Conservation (phyloP, 1,140 invertebrate species). For the Drosophila murphyi region DNA sequence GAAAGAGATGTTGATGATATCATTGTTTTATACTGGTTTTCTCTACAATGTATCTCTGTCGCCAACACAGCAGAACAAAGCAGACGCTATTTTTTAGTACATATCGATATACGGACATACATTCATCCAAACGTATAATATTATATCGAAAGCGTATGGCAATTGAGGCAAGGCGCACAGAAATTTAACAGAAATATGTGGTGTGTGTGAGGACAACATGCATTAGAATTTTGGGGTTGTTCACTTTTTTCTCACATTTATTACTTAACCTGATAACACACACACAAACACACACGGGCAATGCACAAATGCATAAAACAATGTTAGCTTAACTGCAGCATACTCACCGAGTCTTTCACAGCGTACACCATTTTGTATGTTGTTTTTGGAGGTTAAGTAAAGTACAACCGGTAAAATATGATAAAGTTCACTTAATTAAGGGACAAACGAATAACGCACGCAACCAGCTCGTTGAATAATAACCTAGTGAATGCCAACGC, state of each 20-base stretch:
- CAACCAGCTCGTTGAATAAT: conserved; percentile 44
- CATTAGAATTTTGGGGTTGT: conserved; percentile 13
- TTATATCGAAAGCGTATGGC: conserved; percentile 41
- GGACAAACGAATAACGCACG: conserved; percentile 31
- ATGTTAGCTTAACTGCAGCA: background rate
- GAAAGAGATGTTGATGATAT: conserved; percentile 43
- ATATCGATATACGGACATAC: background rate
- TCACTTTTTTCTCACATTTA: conserved; percentile 8
- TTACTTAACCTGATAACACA: conserved; percentile 39
- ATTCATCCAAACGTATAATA: background rate
- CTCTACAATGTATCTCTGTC: conserved; percentile 30
- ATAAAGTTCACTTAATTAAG: conserved; percentile 68
- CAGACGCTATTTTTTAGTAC: conserved; percentile 15
- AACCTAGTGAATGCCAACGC: conserved; percentile 40
- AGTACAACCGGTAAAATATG: conserved; percentile 55
- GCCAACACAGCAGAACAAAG: conserved; percentile 19
- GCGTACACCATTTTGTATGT: conserved; percentile 72
- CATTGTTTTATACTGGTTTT: conserved; percentile 43
- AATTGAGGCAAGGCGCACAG: conserved; percentile 7
- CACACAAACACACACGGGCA: background rate
- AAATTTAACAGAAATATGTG: conserved; percentile 13
- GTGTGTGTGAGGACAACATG: background rate
- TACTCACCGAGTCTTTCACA: conserved; percentile 76
- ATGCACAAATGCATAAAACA: conserved; percentile 3
- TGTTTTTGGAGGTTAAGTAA: conserved; percentile 15